Conservation (phyloP, 2,797 vertebrate genomes). For the Pseudopleuronectes americanus region DNA sequence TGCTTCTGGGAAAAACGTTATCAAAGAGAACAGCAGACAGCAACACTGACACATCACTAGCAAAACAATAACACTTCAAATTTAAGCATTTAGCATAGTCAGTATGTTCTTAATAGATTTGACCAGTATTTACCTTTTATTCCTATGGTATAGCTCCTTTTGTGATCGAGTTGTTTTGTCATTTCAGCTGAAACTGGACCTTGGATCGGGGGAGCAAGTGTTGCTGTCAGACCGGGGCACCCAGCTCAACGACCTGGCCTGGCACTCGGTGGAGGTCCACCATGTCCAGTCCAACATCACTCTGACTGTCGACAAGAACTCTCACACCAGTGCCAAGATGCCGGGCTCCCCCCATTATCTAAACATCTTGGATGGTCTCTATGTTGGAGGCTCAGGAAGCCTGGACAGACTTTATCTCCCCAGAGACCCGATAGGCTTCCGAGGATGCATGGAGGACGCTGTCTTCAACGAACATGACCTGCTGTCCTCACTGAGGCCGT, state of each 20-base stretch:
- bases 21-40: no score
- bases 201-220: slow-evolving; percentile 83
- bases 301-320: slow-evolving; percentile 86
- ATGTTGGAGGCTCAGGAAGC: slow-evolving; percentile 84
- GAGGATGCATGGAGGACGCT: slow-evolving; percentile 89
- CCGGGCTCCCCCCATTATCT: slow-evolving; percentile 75
- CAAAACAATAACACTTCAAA: no score
- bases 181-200: slow-evolving; percentile 86
- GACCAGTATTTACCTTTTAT: background rate
- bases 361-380: slow-evolving; percentile 84
- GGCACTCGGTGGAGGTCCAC: slow-evolving; percentile 88
- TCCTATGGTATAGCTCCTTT: background rate
- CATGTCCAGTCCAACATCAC: slow-evolving; percentile 78
- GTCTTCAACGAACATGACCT: slow-evolving; percentile 88
- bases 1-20: no score
- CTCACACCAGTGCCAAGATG: slow-evolving; percentile 77
- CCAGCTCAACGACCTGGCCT: slow-evolving; percentile 88
- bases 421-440: slow-evolving; percentile 77
- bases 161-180: slow-evolving; percentile 46
- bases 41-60: no score
- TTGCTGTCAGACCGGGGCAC: slow-evolving; percentile 84
- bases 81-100: no score
- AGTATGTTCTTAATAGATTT: background rate
- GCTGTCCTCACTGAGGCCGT: slow-evolving; percentile 87
- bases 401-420: slow-evolving; percentile 84